Percentiles rank a stretch among this genome's conserved stretches.
Evolutionary conservation across 1,140 invertebrate genomes (phyloP).

Genomic region (Drosophila takahashii): DNA sequence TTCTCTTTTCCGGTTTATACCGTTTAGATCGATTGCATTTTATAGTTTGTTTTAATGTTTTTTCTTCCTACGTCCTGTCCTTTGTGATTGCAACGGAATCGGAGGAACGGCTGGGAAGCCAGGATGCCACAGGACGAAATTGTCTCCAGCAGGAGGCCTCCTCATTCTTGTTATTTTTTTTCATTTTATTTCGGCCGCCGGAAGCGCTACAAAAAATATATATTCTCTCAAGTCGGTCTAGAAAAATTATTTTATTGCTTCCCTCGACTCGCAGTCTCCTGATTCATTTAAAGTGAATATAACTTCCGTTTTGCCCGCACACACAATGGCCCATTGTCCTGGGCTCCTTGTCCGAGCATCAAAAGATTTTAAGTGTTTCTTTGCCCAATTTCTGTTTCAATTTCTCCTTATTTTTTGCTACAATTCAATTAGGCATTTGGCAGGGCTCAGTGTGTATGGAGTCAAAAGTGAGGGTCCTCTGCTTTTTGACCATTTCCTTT

Average conservation of each 20-base stretch:
- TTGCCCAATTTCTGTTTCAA: slow-evolving; percentile 30
- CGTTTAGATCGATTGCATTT: slow-evolving; percentile 81
- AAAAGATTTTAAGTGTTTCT: slow-evolving; percentile 58
- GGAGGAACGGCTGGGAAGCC: slow-evolving; percentile 32
- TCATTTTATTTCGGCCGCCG: slow-evolving; percentile 47
- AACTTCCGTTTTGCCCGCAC: slow-evolving; percentile 69
- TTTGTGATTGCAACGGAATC: slow-evolving; percentile 32
- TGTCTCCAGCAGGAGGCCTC: slow-evolving; percentile 50
- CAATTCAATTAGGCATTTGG: slow-evolving; percentile 73
- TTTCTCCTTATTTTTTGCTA: slow-evolving; percentile 48
- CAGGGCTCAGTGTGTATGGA: slow-evolving; percentile 41
- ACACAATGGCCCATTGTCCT: slow-evolving; percentile 62
- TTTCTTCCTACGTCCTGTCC: slow-evolving; percentile 36
- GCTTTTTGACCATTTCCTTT: slow-evolving; percentile 38
- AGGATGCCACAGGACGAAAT: slow-evolving; percentile 50
- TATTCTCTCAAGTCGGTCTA: slow-evolving; percentile 59
- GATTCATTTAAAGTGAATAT: slow-evolving; percentile 60
- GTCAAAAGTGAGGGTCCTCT: slow-evolving; percentile 46
- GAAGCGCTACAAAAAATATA: slow-evolving; percentile 74
- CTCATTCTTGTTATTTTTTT: slow-evolving; percentile 54
- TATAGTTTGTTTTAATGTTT: slow-evolving; percentile 82
- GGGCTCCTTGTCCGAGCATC: slow-evolving; percentile 42
- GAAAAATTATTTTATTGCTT: slow-evolving; percentile 80
- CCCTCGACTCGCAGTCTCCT: slow-evolving; percentile 50
- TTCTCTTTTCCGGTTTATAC: slow-evolving; percentile 78